A percentile compares a stretch with the other conserved stretches of the same genome.
Conservation (phyloP, 2,797 vertebrate species). For the Acanthornis magna region DNA sequence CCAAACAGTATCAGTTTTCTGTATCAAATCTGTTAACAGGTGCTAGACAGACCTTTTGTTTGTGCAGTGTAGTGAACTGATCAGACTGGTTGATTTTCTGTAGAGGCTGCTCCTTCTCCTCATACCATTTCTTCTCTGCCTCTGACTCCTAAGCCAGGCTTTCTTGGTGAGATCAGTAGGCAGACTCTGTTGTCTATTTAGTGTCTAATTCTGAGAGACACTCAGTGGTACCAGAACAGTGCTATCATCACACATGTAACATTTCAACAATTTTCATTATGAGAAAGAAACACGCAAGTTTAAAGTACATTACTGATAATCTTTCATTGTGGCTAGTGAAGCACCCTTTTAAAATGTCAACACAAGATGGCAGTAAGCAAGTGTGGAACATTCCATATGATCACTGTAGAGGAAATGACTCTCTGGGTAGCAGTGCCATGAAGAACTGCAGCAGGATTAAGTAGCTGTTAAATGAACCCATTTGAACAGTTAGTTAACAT, state of each 20-base stretch:
- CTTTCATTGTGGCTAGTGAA: background rate
- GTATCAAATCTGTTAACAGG: background rate
- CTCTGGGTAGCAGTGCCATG: background rate
- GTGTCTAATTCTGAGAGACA: background rate
- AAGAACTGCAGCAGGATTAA: background rate
- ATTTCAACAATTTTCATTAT: background rate
- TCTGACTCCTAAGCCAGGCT: background rate
- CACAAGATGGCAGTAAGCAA: slow-evolving; percentile 77
- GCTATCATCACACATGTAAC: background rate
- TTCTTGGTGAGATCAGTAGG: background rate
- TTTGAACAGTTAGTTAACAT: slow-evolving; percentile 9
- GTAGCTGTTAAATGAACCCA: background rate
- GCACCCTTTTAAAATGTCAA: slow-evolving; percentile 59
- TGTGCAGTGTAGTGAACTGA: background rate
- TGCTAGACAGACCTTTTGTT: background rate
- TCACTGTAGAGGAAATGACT: background rate
- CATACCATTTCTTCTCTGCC: background rate
- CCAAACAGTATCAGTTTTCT: background rate
- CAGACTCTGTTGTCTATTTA: background rate
- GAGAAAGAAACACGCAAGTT: background rate
- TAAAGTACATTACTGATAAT: background rate
- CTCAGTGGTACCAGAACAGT: background rate
- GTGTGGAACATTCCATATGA: slow-evolving; percentile 39
- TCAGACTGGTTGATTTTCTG: background rate
- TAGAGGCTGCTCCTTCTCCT: background rate